Evolutionary conservation across 35 echinoderm and acorn worm species (phyloP).

Genomic region (Chiridota heheva): DNA sequence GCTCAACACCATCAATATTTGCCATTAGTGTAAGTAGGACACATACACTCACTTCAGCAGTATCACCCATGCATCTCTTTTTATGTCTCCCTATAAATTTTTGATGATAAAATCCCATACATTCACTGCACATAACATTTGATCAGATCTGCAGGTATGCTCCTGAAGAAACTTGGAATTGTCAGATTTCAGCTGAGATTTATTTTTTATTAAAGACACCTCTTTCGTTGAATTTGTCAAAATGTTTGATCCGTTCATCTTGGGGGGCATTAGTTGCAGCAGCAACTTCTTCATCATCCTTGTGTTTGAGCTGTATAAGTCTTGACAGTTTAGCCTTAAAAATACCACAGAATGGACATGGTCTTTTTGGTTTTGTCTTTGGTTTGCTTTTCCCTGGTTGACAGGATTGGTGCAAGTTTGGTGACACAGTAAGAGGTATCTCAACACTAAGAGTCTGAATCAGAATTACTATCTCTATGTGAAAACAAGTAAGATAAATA

Average conservation of each 20-base stretch:
- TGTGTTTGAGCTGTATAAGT: conserved; percentile 21
- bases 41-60: not conserved
- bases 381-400: too few relatives aligned
- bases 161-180: conserved; percentile 30
- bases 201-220: conserved; percentile 38
- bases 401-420: too few relatives aligned
- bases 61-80: conserved; percentile 14
- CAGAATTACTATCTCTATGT: too few relatives aligned
- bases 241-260: conserved; percentile 9
- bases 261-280: conserved; percentile 15
- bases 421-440: too few relatives aligned
- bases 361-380: too few relatives aligned
- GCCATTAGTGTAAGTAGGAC: conserved; percentile 6
- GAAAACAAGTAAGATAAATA: too few relatives aligned
- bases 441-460: too few relatives aligned
- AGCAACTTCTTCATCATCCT: not conserved
- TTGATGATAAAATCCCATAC: conserved; percentile 16
- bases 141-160: conserved; percentile 1
- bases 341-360: conserved; percentile 17
- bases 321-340: conserved; percentile 28
- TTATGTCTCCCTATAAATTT: conserved; percentile 18
- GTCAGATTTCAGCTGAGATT: not conserved
- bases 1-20: conserved; percentile 1
- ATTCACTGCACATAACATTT: conserved; percentile 40
- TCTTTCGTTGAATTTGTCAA: conserved; percentile 3